Conservation (phyloP, 2,797 vertebrate species). For the Clarias platycephalus region DNA sequence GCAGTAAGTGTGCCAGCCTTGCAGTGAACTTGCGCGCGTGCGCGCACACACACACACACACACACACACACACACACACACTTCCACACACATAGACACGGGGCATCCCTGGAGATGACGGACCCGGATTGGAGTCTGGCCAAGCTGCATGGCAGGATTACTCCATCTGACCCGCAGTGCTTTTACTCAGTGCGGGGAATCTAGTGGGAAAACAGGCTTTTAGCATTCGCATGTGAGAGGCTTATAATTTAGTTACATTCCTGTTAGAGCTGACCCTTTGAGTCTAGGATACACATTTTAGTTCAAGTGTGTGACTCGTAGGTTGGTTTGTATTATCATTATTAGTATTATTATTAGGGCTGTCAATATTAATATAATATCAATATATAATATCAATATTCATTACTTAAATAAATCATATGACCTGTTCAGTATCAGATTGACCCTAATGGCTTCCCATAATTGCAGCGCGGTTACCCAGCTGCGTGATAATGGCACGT, state of each 20-base stretch:
- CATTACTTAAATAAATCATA: too few relatives aligned
- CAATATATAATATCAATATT: too few relatives aligned
- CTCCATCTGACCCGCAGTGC: conserved; percentile 47
- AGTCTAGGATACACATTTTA: conserved; percentile 21
- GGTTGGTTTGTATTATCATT: too few relatives aligned
- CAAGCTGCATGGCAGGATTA: conserved; percentile 50
- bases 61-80: conserved; percentile 27
- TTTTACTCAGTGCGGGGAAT: conserved; percentile 47
- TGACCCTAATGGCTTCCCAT: too few relatives aligned
- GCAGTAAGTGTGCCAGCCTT: conserved; percentile 23
- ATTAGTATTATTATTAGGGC: too few relatives aligned
- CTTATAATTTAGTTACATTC: conserved; percentile 50
- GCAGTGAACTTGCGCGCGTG: conserved; percentile 30
- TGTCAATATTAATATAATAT: too few relatives aligned
- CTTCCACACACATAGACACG: conserved; percentile 17
- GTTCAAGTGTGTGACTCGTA: not conserved
- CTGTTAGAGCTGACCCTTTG: not conserved
- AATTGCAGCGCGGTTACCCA: too few relatives aligned
- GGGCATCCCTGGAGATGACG: conserved; percentile 48
- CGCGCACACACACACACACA: conserved; percentile 23
- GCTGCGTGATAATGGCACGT: too few relatives aligned
- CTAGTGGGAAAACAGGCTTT: conserved; percentile 52
- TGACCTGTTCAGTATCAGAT: too few relatives aligned
- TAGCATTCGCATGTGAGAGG: conserved; percentile 42
- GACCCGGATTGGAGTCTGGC: conserved; percentile 43